Conservation (phyloP, 2,797 vertebrate genomes). For the Cirrhinus molitorella region DNA sequence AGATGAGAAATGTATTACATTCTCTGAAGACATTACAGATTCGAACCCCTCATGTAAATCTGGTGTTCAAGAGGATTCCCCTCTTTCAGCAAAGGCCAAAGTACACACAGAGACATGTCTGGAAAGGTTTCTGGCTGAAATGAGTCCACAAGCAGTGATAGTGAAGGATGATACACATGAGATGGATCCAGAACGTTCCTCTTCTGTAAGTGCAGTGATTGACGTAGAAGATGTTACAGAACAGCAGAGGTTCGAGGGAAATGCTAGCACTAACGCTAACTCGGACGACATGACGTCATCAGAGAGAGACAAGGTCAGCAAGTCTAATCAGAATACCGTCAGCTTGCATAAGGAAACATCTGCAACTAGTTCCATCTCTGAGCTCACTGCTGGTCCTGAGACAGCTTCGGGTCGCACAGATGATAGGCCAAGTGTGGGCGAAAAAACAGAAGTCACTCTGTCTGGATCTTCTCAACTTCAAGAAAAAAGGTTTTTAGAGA, state of each 20-base stretch:
- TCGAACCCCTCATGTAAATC: not conserved
- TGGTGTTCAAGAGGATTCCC: constrained; percentile 25
- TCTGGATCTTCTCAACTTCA: constrained; percentile 23
- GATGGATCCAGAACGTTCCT: constrained; percentile 7
- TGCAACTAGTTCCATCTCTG: constrained; percentile 54
- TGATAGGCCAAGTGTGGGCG: constrained; percentile 37
- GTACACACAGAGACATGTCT: constrained; percentile 32
- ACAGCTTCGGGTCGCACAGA: constrained; percentile 43
- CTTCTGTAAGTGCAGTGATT: constrained; percentile 3
- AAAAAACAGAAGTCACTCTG: constrained; percentile 5
- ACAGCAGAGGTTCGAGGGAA: not conserved
- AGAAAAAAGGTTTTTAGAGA: constrained; percentile 24
- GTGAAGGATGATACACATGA: constrained; percentile 6
- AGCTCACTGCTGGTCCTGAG: constrained; percentile 47
- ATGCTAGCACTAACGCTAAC: not conserved
- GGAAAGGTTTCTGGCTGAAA: constrained; percentile 33
- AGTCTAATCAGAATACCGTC: constrained; percentile 60
- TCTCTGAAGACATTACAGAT: constrained; percentile 26
- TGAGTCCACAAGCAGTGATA: constrained; percentile 8
- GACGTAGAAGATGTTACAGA: constrained; percentile 30
- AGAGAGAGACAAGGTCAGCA: constrained; percentile 53
- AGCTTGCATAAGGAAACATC: constrained; percentile 63
- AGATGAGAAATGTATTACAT: constrained; percentile 24
- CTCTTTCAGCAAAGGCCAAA: constrained; percentile 33
- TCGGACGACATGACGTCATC: constrained; percentile 42